Evolutionary conservation across 2,888 invertebrate species (phyloP).

Genomic region (Eurois occulta): DNA sequence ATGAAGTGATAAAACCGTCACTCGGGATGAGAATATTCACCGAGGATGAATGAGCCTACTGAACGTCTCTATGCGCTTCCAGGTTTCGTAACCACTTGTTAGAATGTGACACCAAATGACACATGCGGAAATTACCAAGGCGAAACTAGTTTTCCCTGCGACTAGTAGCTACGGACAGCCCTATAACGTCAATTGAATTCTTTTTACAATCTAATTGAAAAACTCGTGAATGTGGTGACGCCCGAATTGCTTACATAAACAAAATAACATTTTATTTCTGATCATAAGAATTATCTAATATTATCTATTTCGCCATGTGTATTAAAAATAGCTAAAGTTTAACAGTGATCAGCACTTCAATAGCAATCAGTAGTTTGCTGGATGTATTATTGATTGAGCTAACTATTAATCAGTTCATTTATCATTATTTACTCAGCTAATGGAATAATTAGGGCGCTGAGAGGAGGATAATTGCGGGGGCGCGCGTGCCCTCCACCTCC

Average conservation of each 20-base stretch:
- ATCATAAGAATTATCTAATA: constrained; percentile 27
- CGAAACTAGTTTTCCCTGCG: constrained; percentile 22
- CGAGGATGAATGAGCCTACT: constrained; percentile 60
- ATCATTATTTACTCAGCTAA: constrained; percentile 87
- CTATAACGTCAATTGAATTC: constrained; percentile 71
- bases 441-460: constrained; percentile 84
- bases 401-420: constrained; percentile 81
- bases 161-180: constrained; percentile 68
- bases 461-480: constrained; percentile 79
- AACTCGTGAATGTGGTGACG: constrained; percentile 72
- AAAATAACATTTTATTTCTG: constrained; percentile 55
- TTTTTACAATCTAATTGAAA: constrained; percentile 79
- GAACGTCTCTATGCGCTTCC: constrained; percentile 44
- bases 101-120: constrained; percentile 41
- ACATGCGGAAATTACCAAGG: constrained; percentile 6
- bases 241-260: constrained; percentile 69
- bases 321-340: constrained; percentile 22
- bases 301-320: constrained; percentile 1
- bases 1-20: constrained; percentile 86
- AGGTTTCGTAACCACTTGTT: constrained; percentile 59
- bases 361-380: constrained; percentile 46
- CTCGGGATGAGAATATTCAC: constrained; percentile 70
- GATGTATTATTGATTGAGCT: constrained; percentile 50
- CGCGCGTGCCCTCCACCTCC: constrained; percentile 62
- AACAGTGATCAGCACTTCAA: constrained; percentile 44